phyloP scores from a whole-genome alignment of 2,888 invertebrate genomes.

The Polyploca ridens region DNA sequence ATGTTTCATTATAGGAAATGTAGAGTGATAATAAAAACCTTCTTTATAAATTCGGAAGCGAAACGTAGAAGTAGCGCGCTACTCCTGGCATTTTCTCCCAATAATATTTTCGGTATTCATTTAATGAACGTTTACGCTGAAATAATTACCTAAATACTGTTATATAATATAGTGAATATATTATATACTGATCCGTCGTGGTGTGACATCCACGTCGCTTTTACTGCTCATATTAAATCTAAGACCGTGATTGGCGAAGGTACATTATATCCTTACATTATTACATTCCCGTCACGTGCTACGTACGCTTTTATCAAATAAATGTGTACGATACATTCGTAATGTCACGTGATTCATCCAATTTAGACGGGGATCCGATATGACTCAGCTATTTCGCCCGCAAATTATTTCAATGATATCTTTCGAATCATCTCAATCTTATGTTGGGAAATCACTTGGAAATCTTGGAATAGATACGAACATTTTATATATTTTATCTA shows the following conservation, averaged over 20 bases:
- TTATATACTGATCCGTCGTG: constrained; percentile 2
- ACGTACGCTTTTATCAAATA: constrained; percentile 72
- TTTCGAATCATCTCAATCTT: constrained; percentile 30
- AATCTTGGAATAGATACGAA: too few species aligned
- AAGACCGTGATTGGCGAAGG: constrained; percentile 65
- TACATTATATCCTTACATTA: constrained; percentile 60
- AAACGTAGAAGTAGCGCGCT: not conserved
- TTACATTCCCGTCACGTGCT: constrained; percentile 77
- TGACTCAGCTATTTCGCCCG: constrained; percentile 55
- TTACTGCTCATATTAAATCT: constrained; percentile 62
- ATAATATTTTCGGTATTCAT: constrained; percentile 10
- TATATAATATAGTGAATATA: not conserved
- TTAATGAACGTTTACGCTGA: constrained; percentile 3
- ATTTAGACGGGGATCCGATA: constrained; percentile 67
- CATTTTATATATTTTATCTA: constrained; percentile 9
- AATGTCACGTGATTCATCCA: constrained; percentile 68
- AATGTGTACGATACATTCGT: constrained; percentile 66
- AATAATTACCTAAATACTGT: constrained; percentile 2
- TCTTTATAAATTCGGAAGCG: not conserved
- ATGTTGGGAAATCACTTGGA: not conserved
- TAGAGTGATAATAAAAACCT: too few species aligned
- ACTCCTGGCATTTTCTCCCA: not conserved
- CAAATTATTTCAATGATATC: constrained; percentile 40
- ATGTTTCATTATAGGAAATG: too few species aligned
- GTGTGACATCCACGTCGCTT: constrained; percentile 28